These are phyloP conservation scores for Diphyllodes magnificus DNA, from an alignment of 2,113 vertebrate species.

Conservation along the genomic window DNA sequence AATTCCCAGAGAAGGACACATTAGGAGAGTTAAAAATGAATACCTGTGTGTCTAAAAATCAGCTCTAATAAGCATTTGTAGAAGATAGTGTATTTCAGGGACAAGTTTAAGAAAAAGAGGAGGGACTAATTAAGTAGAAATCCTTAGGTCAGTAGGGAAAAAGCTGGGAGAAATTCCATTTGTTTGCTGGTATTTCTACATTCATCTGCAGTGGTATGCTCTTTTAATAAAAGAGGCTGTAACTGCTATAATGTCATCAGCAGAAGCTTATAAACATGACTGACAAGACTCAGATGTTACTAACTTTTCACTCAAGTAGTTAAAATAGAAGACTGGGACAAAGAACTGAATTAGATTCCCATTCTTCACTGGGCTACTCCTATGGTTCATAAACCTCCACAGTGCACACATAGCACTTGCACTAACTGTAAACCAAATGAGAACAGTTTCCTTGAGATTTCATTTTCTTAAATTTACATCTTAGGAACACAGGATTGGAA, in stretches of 20 bases:
- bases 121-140: background rate
- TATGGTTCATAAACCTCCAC: accelerated
- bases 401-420: background rate
- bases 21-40: background rate
- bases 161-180: background rate
- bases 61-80: background rate
- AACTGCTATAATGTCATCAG: background rate
- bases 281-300: constrained; percentile 5
- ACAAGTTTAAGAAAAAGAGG: background rate
- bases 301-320: background rate
- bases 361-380: background rate
- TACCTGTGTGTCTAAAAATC: background rate
- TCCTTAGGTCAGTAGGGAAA: background rate
- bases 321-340: background rate
- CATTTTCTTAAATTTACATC: background rate
- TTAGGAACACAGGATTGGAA: background rate
- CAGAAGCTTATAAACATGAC: constrained; percentile 33
- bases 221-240: background rate
- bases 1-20: background rate
- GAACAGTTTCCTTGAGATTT: background rate
- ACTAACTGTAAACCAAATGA: background rate
- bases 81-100: background rate
- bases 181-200: constrained; percentile 6
- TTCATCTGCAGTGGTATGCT: background rate
- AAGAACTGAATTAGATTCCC: background rate